These are phyloP conservation scores for Leucophora obtusa DNA, from an alignment of 2,888 invertebrate species.

Conservation along the genomic window DNA sequence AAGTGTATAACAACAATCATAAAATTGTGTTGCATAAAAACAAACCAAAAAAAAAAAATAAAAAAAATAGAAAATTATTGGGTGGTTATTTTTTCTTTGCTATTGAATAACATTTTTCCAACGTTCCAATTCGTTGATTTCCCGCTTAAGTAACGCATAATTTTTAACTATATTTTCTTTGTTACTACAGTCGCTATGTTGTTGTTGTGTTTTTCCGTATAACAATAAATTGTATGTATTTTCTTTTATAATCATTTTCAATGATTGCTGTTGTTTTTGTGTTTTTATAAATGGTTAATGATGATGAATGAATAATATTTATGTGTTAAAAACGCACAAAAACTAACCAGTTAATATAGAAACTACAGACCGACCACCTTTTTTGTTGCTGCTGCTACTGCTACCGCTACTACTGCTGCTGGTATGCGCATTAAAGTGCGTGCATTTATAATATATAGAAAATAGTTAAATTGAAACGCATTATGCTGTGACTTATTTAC, in stretches of 20 bases:
- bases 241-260: conserved; percentile 1
- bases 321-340: not conserved
- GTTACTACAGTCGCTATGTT: not conserved
- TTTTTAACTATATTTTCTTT: conserved; percentile 18
- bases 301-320: not conserved
- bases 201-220: conserved; percentile 14
- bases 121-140: conserved; percentile 61
- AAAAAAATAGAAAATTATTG: conserved; percentile 31
- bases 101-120: conserved; percentile 51
- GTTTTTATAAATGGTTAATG: not conserved
- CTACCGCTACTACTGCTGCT: not conserved
- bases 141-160: conserved; percentile 47
- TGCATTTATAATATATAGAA: not conserved
- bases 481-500: conserved; percentile 18
- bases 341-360: not conserved
- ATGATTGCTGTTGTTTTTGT: not conserved
- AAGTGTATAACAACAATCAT: conserved; percentile 34
- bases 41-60: too few relatives aligned
- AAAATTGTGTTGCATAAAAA: conserved; percentile 24
- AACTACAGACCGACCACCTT: not conserved
- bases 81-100: conserved; percentile 4
- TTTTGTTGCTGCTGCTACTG: not conserved
- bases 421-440: not conserved
- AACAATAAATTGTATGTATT: not conserved
- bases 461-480: not conserved